Conservation (phyloP, 2,797 vertebrate genomes). For the Siniperca scherzeri region DNA sequence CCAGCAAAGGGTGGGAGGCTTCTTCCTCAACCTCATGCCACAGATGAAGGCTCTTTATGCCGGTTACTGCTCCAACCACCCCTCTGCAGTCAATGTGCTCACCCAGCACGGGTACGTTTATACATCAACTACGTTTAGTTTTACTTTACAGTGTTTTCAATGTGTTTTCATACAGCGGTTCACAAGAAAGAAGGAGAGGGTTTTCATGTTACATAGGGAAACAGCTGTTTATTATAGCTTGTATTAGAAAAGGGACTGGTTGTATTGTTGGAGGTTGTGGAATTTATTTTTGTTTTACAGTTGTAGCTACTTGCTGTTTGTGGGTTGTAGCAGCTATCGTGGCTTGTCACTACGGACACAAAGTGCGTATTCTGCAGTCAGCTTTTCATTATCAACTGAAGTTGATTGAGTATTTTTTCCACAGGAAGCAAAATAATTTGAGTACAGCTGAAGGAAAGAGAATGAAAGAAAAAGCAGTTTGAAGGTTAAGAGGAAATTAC, state of each 20-base stretch:
- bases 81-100: conserved; percentile 95
- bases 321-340: background rate
- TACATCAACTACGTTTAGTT: background rate
- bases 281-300: background rate
- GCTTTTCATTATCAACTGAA: conserved; percentile 1
- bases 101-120: conserved; percentile 92
- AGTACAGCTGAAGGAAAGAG: background rate
- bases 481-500: background rate
- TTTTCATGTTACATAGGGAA: background rate
- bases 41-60: conserved; percentile 96
- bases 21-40: conserved; percentile 95
- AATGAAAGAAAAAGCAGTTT: background rate
- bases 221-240: background rate
- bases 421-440: background rate
- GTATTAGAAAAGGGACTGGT: background rate
- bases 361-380: background rate
- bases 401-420: background rate
- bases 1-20: conserved; percentile 95
- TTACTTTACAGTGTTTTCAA: background rate
- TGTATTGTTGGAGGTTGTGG: background rate
- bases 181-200: background rate
- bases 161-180: background rate
- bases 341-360: background rate
- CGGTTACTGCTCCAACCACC: conserved; percentile 97
- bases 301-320: background rate